Percentiles rank a stretch among this genome's conserved stretches.
Evolutionary conservation across 1,140 invertebrate genomes (phyloP).

Genomic region (Apis florea): DNA sequence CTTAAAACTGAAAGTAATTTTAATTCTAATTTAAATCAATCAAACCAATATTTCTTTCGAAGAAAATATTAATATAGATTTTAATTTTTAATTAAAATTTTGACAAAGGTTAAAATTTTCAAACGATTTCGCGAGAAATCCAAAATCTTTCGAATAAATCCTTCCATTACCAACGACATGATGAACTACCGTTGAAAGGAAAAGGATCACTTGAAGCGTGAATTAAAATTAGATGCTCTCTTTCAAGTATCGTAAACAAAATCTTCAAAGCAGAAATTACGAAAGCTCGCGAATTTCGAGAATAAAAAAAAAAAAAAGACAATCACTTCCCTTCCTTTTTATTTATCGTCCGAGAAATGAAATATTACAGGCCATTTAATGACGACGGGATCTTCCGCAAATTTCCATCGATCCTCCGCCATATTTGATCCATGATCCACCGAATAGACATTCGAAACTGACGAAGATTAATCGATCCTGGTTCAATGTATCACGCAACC

Average conservation of each 20-base stretch:
- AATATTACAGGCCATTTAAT: not conserved
- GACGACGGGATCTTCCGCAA: not conserved
- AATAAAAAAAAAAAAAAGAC: not conserved
- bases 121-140: no score
- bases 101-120: no score
- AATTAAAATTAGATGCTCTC: not conserved
- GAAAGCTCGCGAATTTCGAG: not conserved
- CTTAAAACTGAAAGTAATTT: not conserved
- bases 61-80: no score
- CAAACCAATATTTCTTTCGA: no score
- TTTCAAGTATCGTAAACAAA: not conserved
- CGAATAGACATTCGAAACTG: not conserved
- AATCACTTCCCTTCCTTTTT: not conserved
- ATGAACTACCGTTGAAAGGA: not conserved
- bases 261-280: not conserved
- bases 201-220: not conserved
- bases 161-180: no score
- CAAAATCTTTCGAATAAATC: no score
- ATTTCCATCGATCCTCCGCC: not conserved
- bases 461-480: constrained; percentile 20
- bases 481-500: not conserved
- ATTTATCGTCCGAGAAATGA: not conserved
- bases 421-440: constrained; percentile 3
- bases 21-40: no score
- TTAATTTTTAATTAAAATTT: no score